These are phyloP conservation scores for Sylvilagus bachmani DNA, from an alignment of 2,113 vertebrate species.

Conservation along the genomic window DNA sequence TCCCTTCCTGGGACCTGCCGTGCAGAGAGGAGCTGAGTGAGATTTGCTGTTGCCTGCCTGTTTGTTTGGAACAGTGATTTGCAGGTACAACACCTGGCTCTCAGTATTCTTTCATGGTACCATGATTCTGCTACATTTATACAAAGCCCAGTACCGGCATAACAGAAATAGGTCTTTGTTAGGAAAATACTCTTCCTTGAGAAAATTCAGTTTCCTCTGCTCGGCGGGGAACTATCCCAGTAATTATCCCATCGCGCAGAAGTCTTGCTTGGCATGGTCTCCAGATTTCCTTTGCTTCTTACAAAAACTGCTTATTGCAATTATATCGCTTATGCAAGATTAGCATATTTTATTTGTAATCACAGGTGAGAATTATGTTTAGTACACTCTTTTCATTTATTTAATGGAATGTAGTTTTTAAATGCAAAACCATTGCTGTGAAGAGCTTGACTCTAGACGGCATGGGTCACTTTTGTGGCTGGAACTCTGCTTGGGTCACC, in stretches of 20 bases:
- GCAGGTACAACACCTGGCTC: not conserved
- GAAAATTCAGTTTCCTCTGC: constrained; percentile 51
- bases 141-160: not conserved
- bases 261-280: not conserved
- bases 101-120: not conserved
- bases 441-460: not conserved
- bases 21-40: not conserved
- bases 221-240: not conserved
- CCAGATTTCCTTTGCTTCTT: not conserved
- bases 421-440: not conserved
- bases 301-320: not conserved
- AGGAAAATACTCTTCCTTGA: constrained; percentile 32
- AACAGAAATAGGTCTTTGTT: constrained; percentile 35
- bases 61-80: not conserved
- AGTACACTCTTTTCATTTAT: not conserved
- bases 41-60: not conserved
- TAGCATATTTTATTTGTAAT: not conserved
- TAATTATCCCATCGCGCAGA: not conserved
- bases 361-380: not conserved
- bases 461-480: not conserved
- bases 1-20: not conserved
- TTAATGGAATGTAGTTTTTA: not conserved
- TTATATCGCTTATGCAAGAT: constrained; percentile 50
- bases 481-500: not conserved
- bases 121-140: not conserved